Conservation (phyloP, 2,888 invertebrate genomes). For the Tridacna crocea region DNA sequence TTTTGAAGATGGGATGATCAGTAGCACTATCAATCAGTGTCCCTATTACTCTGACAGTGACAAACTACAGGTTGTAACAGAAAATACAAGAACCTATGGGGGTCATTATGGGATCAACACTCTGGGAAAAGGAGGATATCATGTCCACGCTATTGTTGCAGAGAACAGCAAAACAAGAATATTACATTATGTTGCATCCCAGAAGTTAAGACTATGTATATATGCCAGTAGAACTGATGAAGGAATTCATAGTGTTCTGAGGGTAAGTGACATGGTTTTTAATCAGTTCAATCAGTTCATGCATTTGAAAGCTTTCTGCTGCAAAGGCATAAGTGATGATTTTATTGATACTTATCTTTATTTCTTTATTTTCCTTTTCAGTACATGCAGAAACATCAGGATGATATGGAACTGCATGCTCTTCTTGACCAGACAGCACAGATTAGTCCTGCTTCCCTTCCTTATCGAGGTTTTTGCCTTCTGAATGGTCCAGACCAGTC, state of each 20-base stretch:
- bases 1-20: conserved; percentile 96
- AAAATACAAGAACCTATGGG: conserved; percentile 93
- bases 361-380: conserved; percentile 82
- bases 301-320: too few species aligned
- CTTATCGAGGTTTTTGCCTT: conserved; percentile 92
- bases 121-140: conserved; percentile 96
- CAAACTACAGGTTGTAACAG: conserved; percentile 88
- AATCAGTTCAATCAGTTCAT: too few species aligned
- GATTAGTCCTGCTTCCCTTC: conserved; percentile 89
- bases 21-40: conserved; percentile 91
- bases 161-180: conserved; percentile 84
- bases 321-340: too few species aligned
- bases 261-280: conserved; percentile 22
- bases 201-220: conserved; percentile 88
- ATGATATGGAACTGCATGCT: conserved; percentile 78
- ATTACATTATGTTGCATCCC: conserved; percentile 81
- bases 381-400: conserved; percentile 88
- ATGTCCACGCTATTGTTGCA: conserved; percentile 82
- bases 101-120: conserved; percentile 97
- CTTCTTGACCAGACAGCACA: conserved; percentile 76
- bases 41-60: neutral
- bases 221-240: conserved; percentile 94
- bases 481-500: conserved; percentile 86
- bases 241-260: conserved; percentile 89
- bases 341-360: too few species aligned